These are phyloP conservation scores for Pogonomyrmex californicus DNA, from an alignment of 1,140 invertebrate genomes.

Conservation along the genomic window DNA sequence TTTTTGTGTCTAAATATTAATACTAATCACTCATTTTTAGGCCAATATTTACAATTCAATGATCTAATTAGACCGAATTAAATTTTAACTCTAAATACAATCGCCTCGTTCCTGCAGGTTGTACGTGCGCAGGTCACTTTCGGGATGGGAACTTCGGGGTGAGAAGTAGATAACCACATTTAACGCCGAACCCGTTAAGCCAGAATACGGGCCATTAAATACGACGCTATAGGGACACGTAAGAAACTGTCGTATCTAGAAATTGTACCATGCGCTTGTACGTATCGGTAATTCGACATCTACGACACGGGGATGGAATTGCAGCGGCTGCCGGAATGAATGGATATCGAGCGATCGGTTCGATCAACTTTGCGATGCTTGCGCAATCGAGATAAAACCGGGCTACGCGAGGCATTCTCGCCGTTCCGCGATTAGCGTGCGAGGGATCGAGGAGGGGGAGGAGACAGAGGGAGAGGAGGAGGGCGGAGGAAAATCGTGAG, in stretches of 20 bases:
- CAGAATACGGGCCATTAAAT: constrained; percentile 23
- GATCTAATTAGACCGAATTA: neutral
- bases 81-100: neutral
- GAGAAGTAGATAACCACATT: constrained; percentile 19
- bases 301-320: constrained; percentile 2
- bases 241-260: constrained; percentile 40
- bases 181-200: neutral
- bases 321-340: constrained; percentile 24
- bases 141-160: neutral
- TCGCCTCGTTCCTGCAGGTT: neutral
- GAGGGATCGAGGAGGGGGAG: neutral
- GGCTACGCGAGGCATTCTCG: constrained; percentile 36
- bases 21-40: neutral
- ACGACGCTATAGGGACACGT: too few relatives aligned
- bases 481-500: constrained; percentile 12
- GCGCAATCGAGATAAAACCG: constrained; percentile 44
- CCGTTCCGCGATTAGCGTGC: constrained; percentile 35
- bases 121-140: neutral
- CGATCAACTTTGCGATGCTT: constrained; percentile 20
- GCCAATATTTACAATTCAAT: neutral
- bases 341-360: constrained; percentile 8
- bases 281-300: constrained; percentile 25
- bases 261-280: neutral
- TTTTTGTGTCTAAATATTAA: neutral
- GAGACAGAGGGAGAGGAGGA: too few relatives aligned